These are phyloP conservation scores for Asobara japonica DNA, from an alignment of 1,140 invertebrate species.

Conservation along the genomic window DNA sequence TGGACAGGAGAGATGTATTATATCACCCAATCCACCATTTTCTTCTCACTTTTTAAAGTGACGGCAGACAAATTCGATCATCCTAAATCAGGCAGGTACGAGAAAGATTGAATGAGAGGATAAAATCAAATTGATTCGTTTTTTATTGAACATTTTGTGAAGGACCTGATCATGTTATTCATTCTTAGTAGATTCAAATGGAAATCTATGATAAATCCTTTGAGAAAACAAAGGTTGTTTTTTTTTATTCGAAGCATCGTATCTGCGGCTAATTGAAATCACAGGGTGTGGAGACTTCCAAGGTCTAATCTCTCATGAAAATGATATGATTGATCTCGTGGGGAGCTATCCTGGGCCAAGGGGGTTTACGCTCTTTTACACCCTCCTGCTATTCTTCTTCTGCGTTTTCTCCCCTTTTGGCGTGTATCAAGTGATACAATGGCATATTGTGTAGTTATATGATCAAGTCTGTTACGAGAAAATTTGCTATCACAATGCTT, in stretches of 20 bases:
- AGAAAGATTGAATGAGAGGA: background rate
- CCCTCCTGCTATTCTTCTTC: slow-evolving; percentile 44
- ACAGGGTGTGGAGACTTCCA: slow-evolving; percentile 43
- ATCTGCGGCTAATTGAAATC: slow-evolving; percentile 59
- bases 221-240: background rate
- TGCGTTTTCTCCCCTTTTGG: background rate
- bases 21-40: slow-evolving; percentile 32
- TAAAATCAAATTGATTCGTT: background rate
- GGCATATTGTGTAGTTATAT: slow-evolving; percentile 50
- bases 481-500: background rate
- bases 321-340: slow-evolving; percentile 62
- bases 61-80: slow-evolving; percentile 13
- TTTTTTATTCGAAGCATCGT: background rate
- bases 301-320: slow-evolving; percentile 62
- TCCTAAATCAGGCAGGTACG: slow-evolving; percentile 18
- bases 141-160: background rate
- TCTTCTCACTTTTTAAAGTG: slow-evolving; percentile 1
- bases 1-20: background rate
- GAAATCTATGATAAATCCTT: background rate
- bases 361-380: slow-evolving; percentile 57
- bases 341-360: slow-evolving; percentile 53
- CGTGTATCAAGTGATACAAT: slow-evolving; percentile 37
- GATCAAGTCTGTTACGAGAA: background rate
- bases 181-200: background rate
- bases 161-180: background rate